Evolutionary conservation across 2,888 invertebrate species (phyloP), one percentile per base, ranked within the genome.

Genomic region (Brenthis daphne): DNA sequence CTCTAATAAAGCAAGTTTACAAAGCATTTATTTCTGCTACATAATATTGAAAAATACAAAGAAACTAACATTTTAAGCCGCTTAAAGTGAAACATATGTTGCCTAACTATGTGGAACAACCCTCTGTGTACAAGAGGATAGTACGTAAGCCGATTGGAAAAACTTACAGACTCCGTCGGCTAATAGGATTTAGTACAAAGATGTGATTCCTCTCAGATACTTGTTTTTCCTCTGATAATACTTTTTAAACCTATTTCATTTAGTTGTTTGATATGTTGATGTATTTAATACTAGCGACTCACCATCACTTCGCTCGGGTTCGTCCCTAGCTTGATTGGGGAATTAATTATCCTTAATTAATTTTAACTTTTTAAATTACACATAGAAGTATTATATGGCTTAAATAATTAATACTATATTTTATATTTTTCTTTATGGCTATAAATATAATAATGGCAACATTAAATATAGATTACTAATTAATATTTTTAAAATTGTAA

Each of bases 71-170:
- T 14, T 63, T 16, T 51, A 63, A 63, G 63, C 53, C 33, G 53
- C 51, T 63, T 63, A 43, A 53, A 63, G 33, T 53, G 8, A 37
- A 20, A 11, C 50, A 57, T 16, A 16, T 48, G 55, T 71, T 60
- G 29, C 60, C 60, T 33, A 29, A 50, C 58, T 60, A 68, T 70
- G 71, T 69, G 70, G 43, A 55, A 61, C 54, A 64, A 56, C 60
- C 70, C 51, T 79, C 56, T 29, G 37, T 43, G 37, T 61, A 50
- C 53, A 16, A 60, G 60, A 77, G 57, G 66, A 73, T 65, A 71
- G 69, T 73, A 77, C 68, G 69, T 85, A 87, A 87, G 86, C 84
- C 82, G 86, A 87, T 86, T 85, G 81, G 82, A 81, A 83, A 84
- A 85, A 85, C 78, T 82, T 82, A 79, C 79, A 74, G 81, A 79